Evolutionary conservation across 2,797 vertebrate species (phyloP).

Genomic region (Hippoglossus hippoglossus): DNA sequence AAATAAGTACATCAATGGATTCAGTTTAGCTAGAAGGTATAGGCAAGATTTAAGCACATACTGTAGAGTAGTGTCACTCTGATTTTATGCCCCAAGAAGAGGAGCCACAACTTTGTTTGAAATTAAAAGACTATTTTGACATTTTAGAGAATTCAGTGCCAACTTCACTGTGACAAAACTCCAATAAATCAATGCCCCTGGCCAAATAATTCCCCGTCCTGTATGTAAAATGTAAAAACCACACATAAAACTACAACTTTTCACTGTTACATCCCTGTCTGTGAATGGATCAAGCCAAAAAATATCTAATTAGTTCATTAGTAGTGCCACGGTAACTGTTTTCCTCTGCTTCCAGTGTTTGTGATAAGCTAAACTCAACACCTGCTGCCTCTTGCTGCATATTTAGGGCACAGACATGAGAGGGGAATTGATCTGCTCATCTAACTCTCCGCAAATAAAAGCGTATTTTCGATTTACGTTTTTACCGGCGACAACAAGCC

Average conservation of each 20-base stretch:
- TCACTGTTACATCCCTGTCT: background rate
- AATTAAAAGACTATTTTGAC: background rate
- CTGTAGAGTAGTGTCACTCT: too few relatives aligned
- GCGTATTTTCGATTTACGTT: background rate
- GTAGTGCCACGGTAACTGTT: background rate
- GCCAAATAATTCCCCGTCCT: slow-evolving; percentile 2
- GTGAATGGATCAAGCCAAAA: background rate
- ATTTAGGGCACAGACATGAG: background rate
- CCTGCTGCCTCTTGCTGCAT: slow-evolving; percentile 2
- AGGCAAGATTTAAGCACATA: background rate
- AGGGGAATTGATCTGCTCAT: background rate
- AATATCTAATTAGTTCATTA: background rate
- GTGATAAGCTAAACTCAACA: background rate
- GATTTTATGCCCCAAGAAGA: background rate
- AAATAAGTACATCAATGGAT: slow-evolving; percentile 2
- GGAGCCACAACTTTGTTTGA: background rate
- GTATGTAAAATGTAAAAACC: background rate
- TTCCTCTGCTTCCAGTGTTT: background rate
- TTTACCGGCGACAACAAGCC: background rate
- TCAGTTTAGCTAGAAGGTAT: background rate
- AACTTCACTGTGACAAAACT: background rate
- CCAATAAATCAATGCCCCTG: too few relatives aligned
- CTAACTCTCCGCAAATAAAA: background rate
- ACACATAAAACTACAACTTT: background rate
- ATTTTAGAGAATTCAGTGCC: too few relatives aligned